phyloP scores from a whole-genome alignment of 1,140 invertebrate genomes.

The Acromyrmex charruanus region DNA sequence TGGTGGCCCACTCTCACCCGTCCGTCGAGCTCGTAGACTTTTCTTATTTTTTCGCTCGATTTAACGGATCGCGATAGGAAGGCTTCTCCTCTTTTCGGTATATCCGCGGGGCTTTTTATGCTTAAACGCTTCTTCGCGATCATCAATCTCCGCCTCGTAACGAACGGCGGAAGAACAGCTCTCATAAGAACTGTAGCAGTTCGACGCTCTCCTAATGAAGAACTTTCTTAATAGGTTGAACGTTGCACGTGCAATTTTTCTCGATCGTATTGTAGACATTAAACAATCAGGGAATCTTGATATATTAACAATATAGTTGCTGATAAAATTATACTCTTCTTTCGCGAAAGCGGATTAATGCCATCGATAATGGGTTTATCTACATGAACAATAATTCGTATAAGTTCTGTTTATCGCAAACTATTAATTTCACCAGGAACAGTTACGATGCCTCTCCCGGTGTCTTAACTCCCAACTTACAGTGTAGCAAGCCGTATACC shows the following conservation, averaged over 20 bases:
- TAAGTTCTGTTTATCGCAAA: slow-evolving; percentile 53
- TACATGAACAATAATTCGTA: slow-evolving; percentile 25
- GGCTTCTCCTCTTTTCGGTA: slow-evolving; percentile 56
- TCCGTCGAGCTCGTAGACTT: slow-evolving; percentile 68
- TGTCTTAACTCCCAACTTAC: slow-evolving; percentile 48
- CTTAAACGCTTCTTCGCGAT: slow-evolving; percentile 57
- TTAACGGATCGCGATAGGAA: slow-evolving; percentile 74
- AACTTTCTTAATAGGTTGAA: slow-evolving; percentile 31
- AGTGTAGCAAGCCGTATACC: neutral
- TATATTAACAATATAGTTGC: neutral
- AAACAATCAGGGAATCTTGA: neutral
- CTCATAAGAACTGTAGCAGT: slow-evolving; percentile 19
- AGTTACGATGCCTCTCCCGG: slow-evolving; percentile 22
- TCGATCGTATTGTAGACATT: slow-evolving; percentile 11
- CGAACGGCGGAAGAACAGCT: slow-evolving; percentile 33
- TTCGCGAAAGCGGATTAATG: neutral
- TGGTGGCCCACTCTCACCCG: slow-evolving; percentile 20
- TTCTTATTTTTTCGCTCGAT: slow-evolving; percentile 82
- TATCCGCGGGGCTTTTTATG: slow-evolving; percentile 30
- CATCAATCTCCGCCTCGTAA: slow-evolving; percentile 72
- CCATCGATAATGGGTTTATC: slow-evolving; percentile 34
- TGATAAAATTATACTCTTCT: neutral
- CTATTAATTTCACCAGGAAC: slow-evolving; percentile 56
- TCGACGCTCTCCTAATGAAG: slow-evolving; percentile 41
- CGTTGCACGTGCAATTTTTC: neutral